A percentile compares a stretch with the other conserved stretches of the same genome.
These are phyloP conservation scores for Cosmopolites sordidus DNA, from an alignment of 2,888 invertebrate species.

Conservation along the genomic window DNA sequence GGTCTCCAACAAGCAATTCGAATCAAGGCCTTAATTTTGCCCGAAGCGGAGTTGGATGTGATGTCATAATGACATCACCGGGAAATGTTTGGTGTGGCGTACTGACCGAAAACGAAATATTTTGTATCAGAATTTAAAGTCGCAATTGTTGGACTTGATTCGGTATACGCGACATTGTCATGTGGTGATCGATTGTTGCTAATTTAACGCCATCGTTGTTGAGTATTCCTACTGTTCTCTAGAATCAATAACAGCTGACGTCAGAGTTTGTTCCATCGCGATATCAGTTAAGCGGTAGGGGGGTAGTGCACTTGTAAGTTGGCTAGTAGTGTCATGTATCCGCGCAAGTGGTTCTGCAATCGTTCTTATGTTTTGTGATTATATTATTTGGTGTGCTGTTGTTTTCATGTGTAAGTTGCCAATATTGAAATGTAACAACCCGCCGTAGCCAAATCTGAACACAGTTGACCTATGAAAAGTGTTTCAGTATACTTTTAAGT, in stretches of 20 bases:
- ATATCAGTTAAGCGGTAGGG: constrained; percentile 46
- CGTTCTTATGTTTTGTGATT: constrained; percentile 48
- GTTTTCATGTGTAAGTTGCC: constrained; percentile 45
- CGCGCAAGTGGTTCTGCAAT: constrained; percentile 49
- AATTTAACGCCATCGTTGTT: constrained; percentile 44
- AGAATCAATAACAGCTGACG: constrained; percentile 50
- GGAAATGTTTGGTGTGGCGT: constrained; percentile 44
- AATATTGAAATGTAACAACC: constrained; percentile 16
- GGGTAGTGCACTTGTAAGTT: constrained; percentile 51
- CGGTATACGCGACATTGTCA: constrained; percentile 26
- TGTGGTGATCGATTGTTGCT: constrained; percentile 32
- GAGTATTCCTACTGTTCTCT: constrained; percentile 34
- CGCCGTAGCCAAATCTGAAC: constrained; percentile 6
- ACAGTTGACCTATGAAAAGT: constrained; percentile 23
- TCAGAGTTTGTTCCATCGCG: constrained; percentile 46
- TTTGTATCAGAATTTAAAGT: constrained; percentile 16
- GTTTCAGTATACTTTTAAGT: constrained; percentile 33
- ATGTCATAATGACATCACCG: constrained; percentile 54
- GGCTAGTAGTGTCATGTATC: constrained; percentile 51
- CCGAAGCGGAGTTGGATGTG: constrained; percentile 48
- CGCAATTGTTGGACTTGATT: constrained; percentile 14
- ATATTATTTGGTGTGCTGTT: constrained; percentile 40
- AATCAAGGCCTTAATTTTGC: constrained; percentile 47
- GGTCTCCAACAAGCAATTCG: constrained; percentile 33
- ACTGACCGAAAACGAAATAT: constrained; percentile 30